Evolutionary conservation across 2,113 vertebrate genomes (phyloP).

Genomic region (Terrapene triunguis): DNA sequence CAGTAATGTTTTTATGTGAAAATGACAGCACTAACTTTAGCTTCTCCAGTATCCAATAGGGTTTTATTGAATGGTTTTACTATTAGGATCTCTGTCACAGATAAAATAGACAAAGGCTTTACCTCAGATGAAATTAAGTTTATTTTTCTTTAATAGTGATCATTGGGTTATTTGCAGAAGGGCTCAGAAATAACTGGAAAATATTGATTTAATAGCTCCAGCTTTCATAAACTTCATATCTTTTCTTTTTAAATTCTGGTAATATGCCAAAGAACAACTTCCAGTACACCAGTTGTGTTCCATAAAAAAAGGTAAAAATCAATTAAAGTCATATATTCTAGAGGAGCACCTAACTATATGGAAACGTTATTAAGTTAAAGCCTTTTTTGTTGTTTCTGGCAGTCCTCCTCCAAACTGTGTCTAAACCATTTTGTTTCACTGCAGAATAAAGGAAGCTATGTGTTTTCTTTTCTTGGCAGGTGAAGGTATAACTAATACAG

Average conservation of each 20-base stretch:
- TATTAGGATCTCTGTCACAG: slow-evolving; percentile 31
- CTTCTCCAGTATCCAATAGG: slow-evolving; percentile 20
- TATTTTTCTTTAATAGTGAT: slow-evolving; percentile 51
- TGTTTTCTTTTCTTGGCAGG: slow-evolving; percentile 63
- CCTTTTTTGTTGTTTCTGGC: slow-evolving; percentile 62
- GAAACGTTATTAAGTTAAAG: slow-evolving; percentile 64
- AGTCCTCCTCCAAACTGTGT: slow-evolving; percentile 39
- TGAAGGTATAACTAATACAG: slow-evolving; percentile 50
- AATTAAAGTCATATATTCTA: slow-evolving; percentile 67
- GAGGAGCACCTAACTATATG: slow-evolving; percentile 57
- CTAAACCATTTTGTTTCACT: slow-evolving; percentile 66
- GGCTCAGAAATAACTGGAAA: slow-evolving; percentile 1
- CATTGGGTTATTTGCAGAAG: neutral
- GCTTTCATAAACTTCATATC: slow-evolving; percentile 22
- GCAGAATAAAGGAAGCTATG: slow-evolving; percentile 56
- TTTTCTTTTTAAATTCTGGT: slow-evolving; percentile 24
- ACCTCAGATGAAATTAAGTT: slow-evolving; percentile 9
- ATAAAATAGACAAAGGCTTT: slow-evolving; percentile 28
- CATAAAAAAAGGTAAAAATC: slow-evolving; percentile 46
- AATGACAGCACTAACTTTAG: slow-evolving; percentile 55
- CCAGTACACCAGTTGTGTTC: neutral
- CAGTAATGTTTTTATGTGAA: slow-evolving; percentile 47
- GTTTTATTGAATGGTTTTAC: slow-evolving; percentile 53
- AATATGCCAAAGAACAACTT: slow-evolving; percentile 48
- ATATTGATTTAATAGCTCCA: slow-evolving; percentile 17